Evolutionary conservation across 2,797 vertebrate genomes (phyloP).

Genomic region (Muscicapa striata): DNA sequence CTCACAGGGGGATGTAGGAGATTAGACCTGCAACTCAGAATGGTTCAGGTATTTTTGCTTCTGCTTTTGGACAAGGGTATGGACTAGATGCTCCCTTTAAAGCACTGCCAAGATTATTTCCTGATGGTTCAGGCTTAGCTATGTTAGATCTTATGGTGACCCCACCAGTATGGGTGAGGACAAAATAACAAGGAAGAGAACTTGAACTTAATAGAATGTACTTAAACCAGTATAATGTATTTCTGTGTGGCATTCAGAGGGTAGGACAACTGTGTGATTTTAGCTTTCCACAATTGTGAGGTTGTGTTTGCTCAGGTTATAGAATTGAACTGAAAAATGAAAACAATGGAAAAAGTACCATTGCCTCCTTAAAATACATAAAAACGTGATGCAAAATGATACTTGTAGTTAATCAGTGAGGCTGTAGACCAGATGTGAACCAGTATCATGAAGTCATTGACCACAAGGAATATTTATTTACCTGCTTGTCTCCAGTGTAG

Average conservation of each 20-base stretch:
- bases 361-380: not conserved
- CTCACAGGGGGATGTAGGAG: fast-evolving
- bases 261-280: not conserved
- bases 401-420: not conserved
- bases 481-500: not conserved
- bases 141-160: not conserved
- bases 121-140: not conserved
- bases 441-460: not conserved
- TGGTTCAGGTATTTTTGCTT: not conserved
- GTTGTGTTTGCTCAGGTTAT: not conserved
- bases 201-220: not conserved
- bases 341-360: not conserved
- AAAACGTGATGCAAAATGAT: not conserved
- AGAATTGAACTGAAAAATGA: not conserved
- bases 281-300: not conserved
- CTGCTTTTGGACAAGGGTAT: not conserved
- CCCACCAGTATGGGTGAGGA: not conserved
- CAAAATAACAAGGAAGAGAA: not conserved
- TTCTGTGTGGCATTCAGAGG: not conserved
- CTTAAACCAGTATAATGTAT: not conserved
- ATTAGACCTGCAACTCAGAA: not conserved
- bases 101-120: not conserved
- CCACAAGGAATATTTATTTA: not conserved
- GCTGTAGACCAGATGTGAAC: not conserved
- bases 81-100: not conserved